Evolutionary conservation across 2,113 vertebrate genomes (phyloP).

Genomic region (Misgurnus mizolepis): DNA sequence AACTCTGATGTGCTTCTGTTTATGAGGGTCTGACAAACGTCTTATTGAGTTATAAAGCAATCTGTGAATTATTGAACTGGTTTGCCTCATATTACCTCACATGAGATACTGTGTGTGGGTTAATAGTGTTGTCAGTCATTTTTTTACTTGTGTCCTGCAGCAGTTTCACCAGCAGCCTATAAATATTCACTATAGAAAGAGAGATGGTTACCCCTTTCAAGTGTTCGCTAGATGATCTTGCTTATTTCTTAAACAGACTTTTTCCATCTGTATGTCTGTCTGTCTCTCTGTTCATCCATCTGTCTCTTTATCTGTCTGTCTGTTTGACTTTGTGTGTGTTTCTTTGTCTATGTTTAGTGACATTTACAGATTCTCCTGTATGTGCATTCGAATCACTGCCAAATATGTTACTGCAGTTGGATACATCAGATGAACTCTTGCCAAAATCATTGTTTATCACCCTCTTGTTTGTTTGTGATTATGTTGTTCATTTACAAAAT

Average conservation of each 20-base stretch:
- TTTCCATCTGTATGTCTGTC: neutral
- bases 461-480: neutral
- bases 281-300: neutral
- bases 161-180: neutral
- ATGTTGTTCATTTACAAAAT: no score
- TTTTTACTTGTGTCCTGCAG: slow-evolving; percentile 44
- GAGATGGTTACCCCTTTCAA: neutral
- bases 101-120: slow-evolving; percentile 46
- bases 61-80: neutral
- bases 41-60: neutral
- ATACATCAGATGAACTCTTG: neutral
- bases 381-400: neutral
- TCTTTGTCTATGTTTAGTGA: neutral
- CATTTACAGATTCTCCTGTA: neutral
- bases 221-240: neutral
- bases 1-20: neutral
- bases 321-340: neutral
- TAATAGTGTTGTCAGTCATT: slow-evolving; percentile 49
- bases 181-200: slow-evolving; percentile 7
- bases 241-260: neutral
- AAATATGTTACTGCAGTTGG: neutral
- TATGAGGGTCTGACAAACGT: neutral
- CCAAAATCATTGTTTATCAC: neutral
- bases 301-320: neutral
- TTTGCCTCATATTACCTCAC: slow-evolving; percentile 5